Percentiles rank a stretch among this genome's conserved stretches.
These are phyloP conservation scores for mouse (Mus musculus) DNA, from an alignment of 2,113 vertebrate species.

Conservation along the genomic window DNA sequence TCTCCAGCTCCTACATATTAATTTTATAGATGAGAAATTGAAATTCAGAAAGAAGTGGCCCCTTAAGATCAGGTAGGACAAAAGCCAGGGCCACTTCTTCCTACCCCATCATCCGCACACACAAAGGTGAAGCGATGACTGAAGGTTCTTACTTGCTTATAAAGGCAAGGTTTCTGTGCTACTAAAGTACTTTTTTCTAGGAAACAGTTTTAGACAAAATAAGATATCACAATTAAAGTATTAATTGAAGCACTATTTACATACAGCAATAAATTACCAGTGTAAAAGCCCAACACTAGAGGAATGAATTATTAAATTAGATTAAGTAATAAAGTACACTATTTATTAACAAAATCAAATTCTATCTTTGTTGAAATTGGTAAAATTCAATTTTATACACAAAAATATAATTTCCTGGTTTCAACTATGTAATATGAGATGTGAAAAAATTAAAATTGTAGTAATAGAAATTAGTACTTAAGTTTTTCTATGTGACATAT, in stretches of 20 bases:
- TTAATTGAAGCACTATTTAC: slow-evolving; percentile 46
- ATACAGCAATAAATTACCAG: slow-evolving; percentile 23
- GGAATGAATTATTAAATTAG: slow-evolving; percentile 32
- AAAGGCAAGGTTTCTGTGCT: neutral
- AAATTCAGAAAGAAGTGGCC: slow-evolving; percentile 18
- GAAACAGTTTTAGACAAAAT: slow-evolving; percentile 48
- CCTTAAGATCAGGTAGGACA: neutral
- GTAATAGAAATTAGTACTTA: slow-evolving; percentile 43
- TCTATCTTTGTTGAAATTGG: slow-evolving; percentile 27
- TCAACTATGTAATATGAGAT: neutral
- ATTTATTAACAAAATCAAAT: slow-evolving; percentile 44
- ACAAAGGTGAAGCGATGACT: slow-evolving; percentile 39
- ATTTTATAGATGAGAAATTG: slow-evolving; percentile 34
- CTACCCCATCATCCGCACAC: neutral
- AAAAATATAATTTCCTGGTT: slow-evolving; percentile 45
- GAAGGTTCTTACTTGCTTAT: neutral
- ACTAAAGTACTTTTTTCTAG: slow-evolving; percentile 32
- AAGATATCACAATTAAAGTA: slow-evolving; percentile 1
- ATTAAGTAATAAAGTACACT: slow-evolving; percentile 17
- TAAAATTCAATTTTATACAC: slow-evolving; percentile 44
- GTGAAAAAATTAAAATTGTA: slow-evolving; percentile 54
- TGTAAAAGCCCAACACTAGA: slow-evolving; percentile 47
- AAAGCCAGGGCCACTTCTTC: slow-evolving; percentile 12
- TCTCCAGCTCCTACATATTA: neutral
- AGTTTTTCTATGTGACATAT: slow-evolving; percentile 1